Conservation (phyloP, 2,113 vertebrate genomes). For the Melanerpes aurifrons region DNA sequence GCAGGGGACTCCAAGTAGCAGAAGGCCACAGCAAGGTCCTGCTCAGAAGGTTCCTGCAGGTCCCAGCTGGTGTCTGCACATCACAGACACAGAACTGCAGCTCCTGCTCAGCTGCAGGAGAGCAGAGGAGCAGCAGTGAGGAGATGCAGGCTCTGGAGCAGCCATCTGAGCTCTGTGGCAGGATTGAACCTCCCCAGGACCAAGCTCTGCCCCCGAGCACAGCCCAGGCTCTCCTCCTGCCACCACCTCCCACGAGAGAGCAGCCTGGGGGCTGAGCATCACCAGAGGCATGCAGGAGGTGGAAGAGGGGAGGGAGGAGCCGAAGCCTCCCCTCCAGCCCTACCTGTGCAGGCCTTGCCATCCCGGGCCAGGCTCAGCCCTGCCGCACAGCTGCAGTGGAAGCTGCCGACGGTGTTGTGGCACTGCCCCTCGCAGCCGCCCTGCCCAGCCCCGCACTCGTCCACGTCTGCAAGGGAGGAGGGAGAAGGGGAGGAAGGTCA, state of each 20-base stretch:
- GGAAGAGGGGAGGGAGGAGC: neutral
- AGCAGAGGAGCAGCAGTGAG: fast-evolving
- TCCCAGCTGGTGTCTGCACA: fast-evolving
- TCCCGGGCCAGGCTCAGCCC: conserved; percentile 77
- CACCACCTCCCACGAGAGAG: neutral
- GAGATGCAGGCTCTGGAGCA: fast-evolving
- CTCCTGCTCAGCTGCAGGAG: neutral
- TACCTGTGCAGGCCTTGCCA: conserved; percentile 81
- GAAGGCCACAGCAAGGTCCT: neutral
- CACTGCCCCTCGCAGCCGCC: conserved; percentile 81
- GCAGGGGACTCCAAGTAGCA: neutral
- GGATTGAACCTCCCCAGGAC: neutral
- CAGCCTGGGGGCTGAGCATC: fast-evolving
- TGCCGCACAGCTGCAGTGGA: conserved; percentile 79
- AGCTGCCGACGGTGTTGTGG: conserved; percentile 85
- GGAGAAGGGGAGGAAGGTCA: neutral
- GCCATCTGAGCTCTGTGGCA: neutral
- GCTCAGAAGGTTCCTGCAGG: neutral
- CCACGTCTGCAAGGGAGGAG: conserved; percentile 74
- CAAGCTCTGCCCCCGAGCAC: neutral
- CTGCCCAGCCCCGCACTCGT: conserved; percentile 78
- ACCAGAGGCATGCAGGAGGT: fast-evolving
- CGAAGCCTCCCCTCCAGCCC: neutral
- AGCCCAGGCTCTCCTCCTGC: neutral
- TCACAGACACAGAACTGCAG: neutral